phyloP scores from a whole-genome alignment of 2,888 invertebrate genomes.

The Athalia rosae region DNA sequence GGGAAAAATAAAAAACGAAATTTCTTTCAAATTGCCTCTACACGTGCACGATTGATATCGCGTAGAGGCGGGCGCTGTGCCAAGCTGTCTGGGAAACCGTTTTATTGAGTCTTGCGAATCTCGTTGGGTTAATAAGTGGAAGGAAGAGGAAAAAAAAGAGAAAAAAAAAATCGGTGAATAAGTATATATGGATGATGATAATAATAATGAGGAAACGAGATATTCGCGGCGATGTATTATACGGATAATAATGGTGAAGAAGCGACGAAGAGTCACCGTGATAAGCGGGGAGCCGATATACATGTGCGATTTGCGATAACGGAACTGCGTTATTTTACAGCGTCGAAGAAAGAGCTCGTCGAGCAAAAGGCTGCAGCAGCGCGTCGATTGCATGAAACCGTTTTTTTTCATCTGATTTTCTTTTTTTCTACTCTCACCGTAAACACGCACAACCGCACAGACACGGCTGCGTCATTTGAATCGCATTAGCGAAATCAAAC shows the following conservation, averaged over 20 bases:
- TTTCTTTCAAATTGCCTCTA: background rate
- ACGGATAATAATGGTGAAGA: background rate
- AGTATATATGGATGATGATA: background rate
- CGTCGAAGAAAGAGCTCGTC: background rate
- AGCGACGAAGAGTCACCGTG: slow-evolving; percentile 21
- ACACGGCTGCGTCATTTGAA: too few species aligned
- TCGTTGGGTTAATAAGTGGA: background rate
- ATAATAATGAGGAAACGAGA: too few species aligned
- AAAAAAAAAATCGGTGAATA: background rate
- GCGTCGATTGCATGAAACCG: too few species aligned
- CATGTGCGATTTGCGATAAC: background rate
- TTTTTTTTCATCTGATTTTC: too few species aligned
- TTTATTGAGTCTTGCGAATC: background rate
- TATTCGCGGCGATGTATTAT: too few species aligned
- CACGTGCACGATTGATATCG: background rate
- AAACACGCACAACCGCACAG: too few species aligned
- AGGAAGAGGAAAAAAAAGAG: background rate
- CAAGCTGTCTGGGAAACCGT: slow-evolving; percentile 28
- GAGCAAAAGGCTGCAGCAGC: too few species aligned
- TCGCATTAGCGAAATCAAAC: too few species aligned
- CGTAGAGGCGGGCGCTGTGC: background rate
- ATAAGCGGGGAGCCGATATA: slow-evolving; percentile 23
- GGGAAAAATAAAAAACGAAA: too few species aligned
- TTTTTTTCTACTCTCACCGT: too few species aligned
- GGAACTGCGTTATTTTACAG: background rate